A percentile compares a stretch with the other conserved stretches of the same genome.
Conservation (phyloP, 2,888 invertebrate genomes). For the Apamea monoglypha region DNA sequence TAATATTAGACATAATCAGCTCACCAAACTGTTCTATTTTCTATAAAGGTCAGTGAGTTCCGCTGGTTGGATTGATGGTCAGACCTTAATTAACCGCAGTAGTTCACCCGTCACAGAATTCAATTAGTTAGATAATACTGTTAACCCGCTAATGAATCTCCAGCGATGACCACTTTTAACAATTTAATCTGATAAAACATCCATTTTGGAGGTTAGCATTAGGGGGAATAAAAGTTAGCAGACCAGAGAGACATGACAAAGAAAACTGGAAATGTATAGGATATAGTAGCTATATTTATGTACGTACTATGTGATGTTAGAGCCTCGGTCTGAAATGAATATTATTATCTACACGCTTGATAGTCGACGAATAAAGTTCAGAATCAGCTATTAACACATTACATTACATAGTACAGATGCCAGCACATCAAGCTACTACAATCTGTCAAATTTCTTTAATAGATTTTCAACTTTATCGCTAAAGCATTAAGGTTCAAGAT, state of each 20-base stretch:
- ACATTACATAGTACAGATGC: constrained; percentile 10
- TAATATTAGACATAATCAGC: constrained; percentile 10
- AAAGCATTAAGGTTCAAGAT: no score
- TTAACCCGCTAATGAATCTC: constrained; percentile 50
- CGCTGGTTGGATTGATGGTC: constrained; percentile 56
- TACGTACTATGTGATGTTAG: background rate
- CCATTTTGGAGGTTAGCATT: constrained; percentile 3
- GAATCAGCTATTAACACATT: constrained; percentile 18
- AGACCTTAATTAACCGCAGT: constrained; percentile 55
- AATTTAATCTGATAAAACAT: constrained; percentile 19
- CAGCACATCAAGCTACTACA: no score
- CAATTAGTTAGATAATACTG: constrained; percentile 62
- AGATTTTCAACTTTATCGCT: no score
- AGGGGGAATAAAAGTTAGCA: constrained; percentile 2
- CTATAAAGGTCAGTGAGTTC: constrained; percentile 47
- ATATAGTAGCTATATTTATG: background rate
- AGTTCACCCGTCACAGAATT: constrained; percentile 52
- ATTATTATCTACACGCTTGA: constrained; percentile 48
- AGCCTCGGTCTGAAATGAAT: constrained; percentile 35
- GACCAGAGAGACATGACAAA: background rate
- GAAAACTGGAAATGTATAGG: background rate
- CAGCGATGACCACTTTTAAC: constrained; percentile 23
- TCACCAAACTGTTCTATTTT: constrained; percentile 25
- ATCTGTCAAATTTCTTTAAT: no score
- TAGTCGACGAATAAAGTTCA: constrained; percentile 33